Evolutionary conservation across 2,113 vertebrate genomes (phyloP), one percentile per base, ranked within the genome.

Genomic region (Cololabis saira): DNA sequence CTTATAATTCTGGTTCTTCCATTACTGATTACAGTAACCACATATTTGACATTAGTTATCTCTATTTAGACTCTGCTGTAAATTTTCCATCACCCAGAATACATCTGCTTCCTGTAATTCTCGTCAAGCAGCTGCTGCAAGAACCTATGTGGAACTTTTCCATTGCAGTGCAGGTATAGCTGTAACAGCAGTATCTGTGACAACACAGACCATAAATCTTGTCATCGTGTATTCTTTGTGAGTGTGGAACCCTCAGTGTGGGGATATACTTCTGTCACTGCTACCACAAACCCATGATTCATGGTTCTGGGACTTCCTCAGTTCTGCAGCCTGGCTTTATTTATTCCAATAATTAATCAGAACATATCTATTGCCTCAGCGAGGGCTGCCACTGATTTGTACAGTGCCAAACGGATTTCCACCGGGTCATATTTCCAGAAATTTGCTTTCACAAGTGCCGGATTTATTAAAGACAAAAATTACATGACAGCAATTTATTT

Each of bases 341-440:
- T 37, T 55, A 54, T 61, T 43, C 44, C 41, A 30, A 22, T 51
- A 16, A 19, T 41, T 41, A 12, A 47, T 14, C 19, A 16, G 18
- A 60, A 58, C 19, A 12, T 22, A 10, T n/a, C 0, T 10, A 43
- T 89, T 89, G 67, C 85, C 64, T 71, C 81, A 83, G n/a, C 86
- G 61, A 76, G 81, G 87, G 83, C 14, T 73, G 24, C 69, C 69
- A 40, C 1, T 18, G 27, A 63, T 82, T 71, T 63, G 40, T 4
- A 19, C 24, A 76, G 9, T 12, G 12, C 0, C 13, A 18, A 9
- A 8, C 7, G 8, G 16, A 30, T 12, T 42, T 4, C 33, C 33
- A 7, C 6, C 10, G 33, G 33, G 33, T 37, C 1, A 37, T 37
- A 53, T 59, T 76, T 59, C 68, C 43, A 24, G 19, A 19, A 43